Conservation (phyloP, 2,113 vertebrate species). For the Asarcornis scutulata region DNA sequence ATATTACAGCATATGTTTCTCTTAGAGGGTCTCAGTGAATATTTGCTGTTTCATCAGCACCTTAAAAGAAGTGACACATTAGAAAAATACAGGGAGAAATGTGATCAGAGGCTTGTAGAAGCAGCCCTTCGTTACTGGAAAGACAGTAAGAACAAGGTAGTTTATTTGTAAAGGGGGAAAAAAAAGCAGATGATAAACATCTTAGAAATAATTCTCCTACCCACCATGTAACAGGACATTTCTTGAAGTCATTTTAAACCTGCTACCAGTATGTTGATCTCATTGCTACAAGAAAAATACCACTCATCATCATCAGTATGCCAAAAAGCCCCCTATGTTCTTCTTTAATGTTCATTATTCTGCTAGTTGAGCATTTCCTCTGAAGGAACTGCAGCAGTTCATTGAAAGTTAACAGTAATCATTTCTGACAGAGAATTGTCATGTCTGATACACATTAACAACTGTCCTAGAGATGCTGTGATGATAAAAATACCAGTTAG, state of each 20-base stretch:
- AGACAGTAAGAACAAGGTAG: background rate
- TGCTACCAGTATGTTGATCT: background rate
- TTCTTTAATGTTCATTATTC: background rate
- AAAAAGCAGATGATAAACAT: background rate
- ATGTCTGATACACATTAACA: background rate
- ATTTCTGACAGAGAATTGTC: background rate
- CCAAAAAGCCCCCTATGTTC: background rate
- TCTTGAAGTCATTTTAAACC: background rate
- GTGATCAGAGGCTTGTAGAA: background rate
- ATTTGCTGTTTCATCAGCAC: background rate
- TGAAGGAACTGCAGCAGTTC: background rate
- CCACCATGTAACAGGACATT: background rate
- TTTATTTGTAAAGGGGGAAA: background rate
- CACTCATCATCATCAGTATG: accelerated
- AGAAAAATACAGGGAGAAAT: background rate
- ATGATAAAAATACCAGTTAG: background rate
- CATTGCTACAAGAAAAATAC: background rate
- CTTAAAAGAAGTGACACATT: background rate
- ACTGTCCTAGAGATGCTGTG: background rate
- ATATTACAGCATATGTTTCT: slow-evolving; percentile 33
- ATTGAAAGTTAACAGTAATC: background rate
- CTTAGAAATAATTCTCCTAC: background rate
- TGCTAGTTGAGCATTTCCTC: background rate
- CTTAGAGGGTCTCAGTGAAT: background rate
- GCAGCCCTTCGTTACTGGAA: background rate